These are phyloP conservation scores for Aleiodes sp. DNA, from an alignment of 1,140 invertebrate genomes.

Conservation along the genomic window DNA sequence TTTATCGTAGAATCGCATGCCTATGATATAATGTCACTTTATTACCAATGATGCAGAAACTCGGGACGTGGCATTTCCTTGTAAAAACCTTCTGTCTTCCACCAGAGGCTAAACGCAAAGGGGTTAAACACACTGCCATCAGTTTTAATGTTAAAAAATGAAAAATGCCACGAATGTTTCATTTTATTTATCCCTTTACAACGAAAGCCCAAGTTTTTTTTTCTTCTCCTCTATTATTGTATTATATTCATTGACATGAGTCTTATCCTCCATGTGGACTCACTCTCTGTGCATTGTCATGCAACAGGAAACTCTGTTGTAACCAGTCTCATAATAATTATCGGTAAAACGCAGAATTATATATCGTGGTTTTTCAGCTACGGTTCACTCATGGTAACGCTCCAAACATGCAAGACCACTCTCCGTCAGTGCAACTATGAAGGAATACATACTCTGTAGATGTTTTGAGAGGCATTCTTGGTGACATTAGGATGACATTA, in stretches of 20 bases:
- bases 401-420: conserved; percentile 37
- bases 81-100: neutral
- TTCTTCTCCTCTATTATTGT: neutral
- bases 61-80: conserved; percentile 21
- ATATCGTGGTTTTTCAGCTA: too few relatives aligned
- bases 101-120: too few relatives aligned
- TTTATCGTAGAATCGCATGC: conserved; percentile 65
- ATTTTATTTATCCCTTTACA: conserved; percentile 6
- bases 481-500: too few relatives aligned
- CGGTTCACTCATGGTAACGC: conserved; percentile 35
- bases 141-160: too few relatives aligned
- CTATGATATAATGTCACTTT: conserved; percentile 59
- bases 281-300: conserved; percentile 41
- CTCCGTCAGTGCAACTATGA: too few relatives aligned
- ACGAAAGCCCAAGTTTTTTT: conserved; percentile 3
- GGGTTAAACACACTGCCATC: too few relatives aligned
- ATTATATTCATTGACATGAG: conserved; percentile 26
- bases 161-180: too few relatives aligned
- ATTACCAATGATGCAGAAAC: conserved; percentile 51
- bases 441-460: too few relatives aligned
- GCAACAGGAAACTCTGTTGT: conserved; percentile 35
- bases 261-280: too few relatives aligned
- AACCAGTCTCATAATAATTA: conserved; percentile 62
- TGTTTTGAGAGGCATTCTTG: too few relatives aligned
- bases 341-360: conserved; percentile 63